Percentiles rank a stretch among this genome's conserved stretches.
phyloP scores from a whole-genome alignment of 30 jellyfish, hydroid and myxozoan species.

The Cassiopea xamachana region DNA sequence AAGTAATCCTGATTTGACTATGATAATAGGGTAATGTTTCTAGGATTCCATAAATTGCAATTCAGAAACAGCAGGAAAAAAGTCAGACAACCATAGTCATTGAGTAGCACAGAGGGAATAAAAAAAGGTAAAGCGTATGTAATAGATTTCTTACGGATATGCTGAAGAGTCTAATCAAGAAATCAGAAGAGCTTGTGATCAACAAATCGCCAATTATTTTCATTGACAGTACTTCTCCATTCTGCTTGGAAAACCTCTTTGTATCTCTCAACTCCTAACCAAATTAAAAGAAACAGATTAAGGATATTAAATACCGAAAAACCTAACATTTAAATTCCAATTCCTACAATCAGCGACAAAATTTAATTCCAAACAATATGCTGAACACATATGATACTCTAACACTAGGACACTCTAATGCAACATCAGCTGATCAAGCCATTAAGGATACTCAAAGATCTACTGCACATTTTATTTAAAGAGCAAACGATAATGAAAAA shows the following conservation, averaged over 20 bases:
- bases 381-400: too few relatives aligned
- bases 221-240: conserved; percentile 11
- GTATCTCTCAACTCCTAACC: conserved; percentile 5
- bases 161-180: conserved; percentile 21
- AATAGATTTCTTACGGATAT: background rate
- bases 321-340: background rate
- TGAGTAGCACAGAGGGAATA: background rate
- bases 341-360: too few relatives aligned
- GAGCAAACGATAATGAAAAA: too few relatives aligned
- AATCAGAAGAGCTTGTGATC: conserved; percentile 23
- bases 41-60: too few relatives aligned
- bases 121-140: background rate
- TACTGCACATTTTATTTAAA: too few relatives aligned
- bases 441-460: too few relatives aligned
- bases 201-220: conserved; percentile 17
- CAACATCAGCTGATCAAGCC: too few relatives aligned
- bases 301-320: background rate
- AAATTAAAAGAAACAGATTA: background rate
- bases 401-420: too few relatives aligned
- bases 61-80: too few relatives aligned
- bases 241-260: conserved; percentile 15
- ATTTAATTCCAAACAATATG: too few relatives aligned
- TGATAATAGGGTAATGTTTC: too few relatives aligned
- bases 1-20: too few relatives aligned
- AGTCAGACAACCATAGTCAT: background rate